These are phyloP conservation scores for Troides oblongomaculatus DNA, from an alignment of 2,888 invertebrate species.

Conservation along the genomic window DNA sequence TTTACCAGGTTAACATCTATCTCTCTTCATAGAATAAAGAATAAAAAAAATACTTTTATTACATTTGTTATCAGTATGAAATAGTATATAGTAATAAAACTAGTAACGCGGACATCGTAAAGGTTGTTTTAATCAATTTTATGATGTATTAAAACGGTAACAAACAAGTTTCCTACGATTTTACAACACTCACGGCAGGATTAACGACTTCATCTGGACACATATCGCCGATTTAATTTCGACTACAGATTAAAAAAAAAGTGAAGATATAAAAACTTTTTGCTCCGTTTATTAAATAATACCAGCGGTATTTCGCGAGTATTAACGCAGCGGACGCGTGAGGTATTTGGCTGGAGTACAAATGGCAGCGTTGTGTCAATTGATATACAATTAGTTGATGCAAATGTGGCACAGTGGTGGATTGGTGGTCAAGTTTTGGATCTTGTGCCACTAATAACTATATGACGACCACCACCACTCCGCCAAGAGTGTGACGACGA, in stretches of 20 bases:
- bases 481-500: no score
- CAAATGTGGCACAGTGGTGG: neutral
- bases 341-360: slow-evolving; percentile 13
- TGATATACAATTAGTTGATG: slow-evolving; percentile 9
- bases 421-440: neutral
- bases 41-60: neutral
- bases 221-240: slow-evolving; percentile 6
- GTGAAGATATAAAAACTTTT: slow-evolving; percentile 15
- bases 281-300: slow-evolving; percentile 8
- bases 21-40: neutral
- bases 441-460: no score
- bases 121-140: neutral
- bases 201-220: slow-evolving; percentile 14
- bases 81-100: neutral
- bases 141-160: neutral
- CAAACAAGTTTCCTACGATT: slow-evolving; percentile 2
- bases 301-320: slow-evolving; percentile 7
- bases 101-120: neutral
- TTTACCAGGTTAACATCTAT: no score
- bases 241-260: slow-evolving; percentile 5
- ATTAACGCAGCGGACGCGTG: slow-evolving; percentile 2
- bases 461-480: no score
- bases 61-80: neutral
- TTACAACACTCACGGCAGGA: slow-evolving; percentile 9
- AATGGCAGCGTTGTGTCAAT: slow-evolving; percentile 13